Conservation (phyloP, 2,888 invertebrate species). For the Thumatha senex region DNA sequence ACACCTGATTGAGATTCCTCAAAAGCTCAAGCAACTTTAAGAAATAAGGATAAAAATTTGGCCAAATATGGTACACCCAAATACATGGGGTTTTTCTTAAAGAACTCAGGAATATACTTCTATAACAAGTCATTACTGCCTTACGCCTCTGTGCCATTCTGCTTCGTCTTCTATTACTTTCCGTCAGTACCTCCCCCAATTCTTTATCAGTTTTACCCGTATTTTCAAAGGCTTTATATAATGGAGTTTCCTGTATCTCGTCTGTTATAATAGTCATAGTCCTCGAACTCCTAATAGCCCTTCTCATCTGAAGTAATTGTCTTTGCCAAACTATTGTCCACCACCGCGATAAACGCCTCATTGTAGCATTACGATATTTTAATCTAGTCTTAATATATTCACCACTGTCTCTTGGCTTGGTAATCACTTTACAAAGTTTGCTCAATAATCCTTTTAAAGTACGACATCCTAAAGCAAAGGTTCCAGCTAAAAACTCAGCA, state of each 20-base stretch:
- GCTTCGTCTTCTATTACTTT: not conserved
- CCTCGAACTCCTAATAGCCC: not conserved
- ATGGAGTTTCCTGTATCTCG: not conserved
- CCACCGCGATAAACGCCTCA: not conserved
- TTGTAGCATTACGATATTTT: not conserved
- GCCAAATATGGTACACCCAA: slow-evolving; percentile 59
- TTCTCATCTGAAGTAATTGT: not conserved
- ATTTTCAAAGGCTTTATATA: slow-evolving; percentile 24
- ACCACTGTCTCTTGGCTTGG: not conserved
- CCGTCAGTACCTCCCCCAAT: not conserved
- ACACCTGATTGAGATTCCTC: slow-evolving; percentile 39
- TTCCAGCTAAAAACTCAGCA: not conserved
- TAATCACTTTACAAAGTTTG: not conserved
- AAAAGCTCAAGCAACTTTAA: slow-evolving; percentile 42
- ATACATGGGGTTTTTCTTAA: slow-evolving; percentile 56
- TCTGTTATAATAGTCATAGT: not conserved
- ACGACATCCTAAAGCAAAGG: not conserved
- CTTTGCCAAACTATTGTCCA: not conserved
- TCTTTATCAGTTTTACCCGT: not conserved
- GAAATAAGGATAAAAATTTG: slow-evolving; percentile 56
- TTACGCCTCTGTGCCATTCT: slow-evolving; percentile 30
- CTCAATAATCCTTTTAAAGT: not conserved
- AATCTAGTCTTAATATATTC: not conserved
- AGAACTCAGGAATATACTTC: slow-evolving; percentile 47
- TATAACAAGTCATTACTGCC: slow-evolving; percentile 44